These are phyloP conservation scores for Nemurella pictetii DNA, from an alignment of 2,888 invertebrate species.

Conservation along the genomic window DNA sequence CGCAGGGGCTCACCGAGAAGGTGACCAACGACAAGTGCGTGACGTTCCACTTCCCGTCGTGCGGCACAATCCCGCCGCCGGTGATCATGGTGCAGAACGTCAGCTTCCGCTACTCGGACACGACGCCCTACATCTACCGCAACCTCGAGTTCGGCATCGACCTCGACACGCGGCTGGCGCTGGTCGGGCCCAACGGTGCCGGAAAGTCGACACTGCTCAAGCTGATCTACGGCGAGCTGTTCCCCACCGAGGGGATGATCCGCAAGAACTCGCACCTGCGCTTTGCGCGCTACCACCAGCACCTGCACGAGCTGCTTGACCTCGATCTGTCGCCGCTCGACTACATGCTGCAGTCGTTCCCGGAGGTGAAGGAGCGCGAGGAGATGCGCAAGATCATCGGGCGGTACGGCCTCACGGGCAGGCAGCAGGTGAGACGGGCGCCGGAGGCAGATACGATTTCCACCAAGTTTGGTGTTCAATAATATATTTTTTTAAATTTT, in stretches of 20 bases:
- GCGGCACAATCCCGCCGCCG: constrained; percentile 96
- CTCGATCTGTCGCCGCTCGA: constrained; percentile 93
- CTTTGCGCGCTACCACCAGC: constrained; percentile 98
- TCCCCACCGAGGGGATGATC: constrained; percentile 95
- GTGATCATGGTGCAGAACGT: constrained; percentile 99
- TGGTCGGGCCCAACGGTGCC: constrained; percentile 98
- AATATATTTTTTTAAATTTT: too few relatives aligned
- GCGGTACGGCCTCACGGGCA: constrained; percentile 94
- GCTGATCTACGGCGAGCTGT: constrained; percentile 91
- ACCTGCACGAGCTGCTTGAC: constrained; percentile 94
- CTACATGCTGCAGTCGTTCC: constrained; percentile 97
- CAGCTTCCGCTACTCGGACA: constrained; percentile 89
- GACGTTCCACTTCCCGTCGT: constrained; percentile 89
- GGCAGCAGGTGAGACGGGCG: constrained; percentile 52
- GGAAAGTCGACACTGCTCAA: constrained; percentile 98
- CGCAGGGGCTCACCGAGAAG: constrained; percentile 94
- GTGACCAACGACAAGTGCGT: constrained; percentile 82
- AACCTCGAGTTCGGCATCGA: constrained; percentile 99
- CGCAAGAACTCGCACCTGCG: constrained; percentile 97
- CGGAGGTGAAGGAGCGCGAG: constrained; percentile 95
- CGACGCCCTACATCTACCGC: constrained; percentile 90
- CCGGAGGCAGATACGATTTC: too few relatives aligned
- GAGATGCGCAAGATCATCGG: constrained; percentile 99
- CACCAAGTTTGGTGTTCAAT: too few relatives aligned
- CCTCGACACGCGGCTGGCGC: constrained; percentile 89